Evolutionary conservation across 1,140 invertebrate genomes (phyloP), one percentile per base, ranked within the genome.

Genomic region (Drosophila kurseongensis): DNA sequence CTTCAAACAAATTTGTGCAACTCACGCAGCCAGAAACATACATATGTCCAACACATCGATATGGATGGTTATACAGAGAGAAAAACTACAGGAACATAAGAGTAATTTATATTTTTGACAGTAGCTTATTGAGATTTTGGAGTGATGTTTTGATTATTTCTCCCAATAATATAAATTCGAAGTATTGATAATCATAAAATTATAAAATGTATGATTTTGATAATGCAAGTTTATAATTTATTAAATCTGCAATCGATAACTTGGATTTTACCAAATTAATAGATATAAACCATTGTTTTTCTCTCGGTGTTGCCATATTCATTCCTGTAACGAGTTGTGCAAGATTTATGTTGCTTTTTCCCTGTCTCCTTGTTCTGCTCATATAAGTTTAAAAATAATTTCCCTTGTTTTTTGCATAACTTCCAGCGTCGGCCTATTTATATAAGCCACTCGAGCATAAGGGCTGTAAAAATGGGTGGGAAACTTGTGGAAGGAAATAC

Each of bases 1-100:
- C 67, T 69, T 85, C 47, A 80, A 75, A 85, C 71, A 78, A 85
- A 85, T 85, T 74, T 80, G 74, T 60, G 65, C 65, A 51, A 60
- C 54, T 65, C 81, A 85, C 81, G 81, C 82, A 85, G 75, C 40
- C 72, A 56, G 13, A 45, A n/a, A 52, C 50, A 36, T 10, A 54
- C 35, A n/a, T 12, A 57, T 42, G 9, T 14, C 35, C 59, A 32
- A 44, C 58, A 60, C 44, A 56, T 52, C 44, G 59, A 67, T 51
- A 14, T 50, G 36, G 13, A 41, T 41, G 58, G 58, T 38, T 16
- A 51, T 35, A 47, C 32, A 40, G 23, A 47, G 12, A 45, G 7
- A 13, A 38, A 40, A 16, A 29, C 42, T 57, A 29, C 32, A 10
- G 41, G 7, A 16, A 5, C n/a, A 14, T 5, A 55, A 13, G 23